Base-by-base conservation (phyloP, 1,140 invertebrate genomes). In the Eumeta japonica region DNA sequence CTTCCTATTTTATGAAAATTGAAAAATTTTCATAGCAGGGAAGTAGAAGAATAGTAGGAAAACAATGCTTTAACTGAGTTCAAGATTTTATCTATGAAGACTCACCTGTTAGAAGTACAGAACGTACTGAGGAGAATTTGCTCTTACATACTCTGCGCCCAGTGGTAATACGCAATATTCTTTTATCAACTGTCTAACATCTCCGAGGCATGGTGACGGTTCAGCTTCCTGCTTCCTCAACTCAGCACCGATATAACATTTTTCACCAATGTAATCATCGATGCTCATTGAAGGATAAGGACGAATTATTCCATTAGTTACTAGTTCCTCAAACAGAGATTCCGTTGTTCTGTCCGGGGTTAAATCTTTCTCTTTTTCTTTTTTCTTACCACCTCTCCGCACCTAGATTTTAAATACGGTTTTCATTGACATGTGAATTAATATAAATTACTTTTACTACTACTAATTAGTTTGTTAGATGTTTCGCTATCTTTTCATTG, bases 321-420 rank as follows among this genome's bases (percentile, higher is more conserved):
- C 81, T 11, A 98, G 65, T 71, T 98, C 94, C 66, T 97, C 92
- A 63, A 92, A 94, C 1, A 96, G 71, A 0, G 90, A 94, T 62
- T 94, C 90, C 1, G 86, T 86, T 0, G 89, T 91, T 54, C 91
- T 79, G 57, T 97, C 93, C 1, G 93, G 90, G 11, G 94, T 97
- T 24, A 97, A 75, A 77, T 97, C 94, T 70, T 97, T 97, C 55
- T 95, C 92, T 66, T 93, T 95, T 58, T 93, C 94, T 58, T 90
- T 94, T 44, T 89, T 92, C 58, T 89, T 94, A 13, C 88, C 88
- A 37, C 88, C 85, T 4, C 86, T 81, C 14, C 88, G 79, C 13
- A 87, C 79, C 77, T 84, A n/a, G n/a, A n/a, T n/a, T n/a, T n/a
- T n/a, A n/a, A n/a, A n/a, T n/a, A n/a, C n/a, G n/a, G n/a, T n/a